These are phyloP conservation scores for Drosophila ochracea DNA, from an alignment of 2,888 invertebrate genomes.

Conservation along the genomic window DNA sequence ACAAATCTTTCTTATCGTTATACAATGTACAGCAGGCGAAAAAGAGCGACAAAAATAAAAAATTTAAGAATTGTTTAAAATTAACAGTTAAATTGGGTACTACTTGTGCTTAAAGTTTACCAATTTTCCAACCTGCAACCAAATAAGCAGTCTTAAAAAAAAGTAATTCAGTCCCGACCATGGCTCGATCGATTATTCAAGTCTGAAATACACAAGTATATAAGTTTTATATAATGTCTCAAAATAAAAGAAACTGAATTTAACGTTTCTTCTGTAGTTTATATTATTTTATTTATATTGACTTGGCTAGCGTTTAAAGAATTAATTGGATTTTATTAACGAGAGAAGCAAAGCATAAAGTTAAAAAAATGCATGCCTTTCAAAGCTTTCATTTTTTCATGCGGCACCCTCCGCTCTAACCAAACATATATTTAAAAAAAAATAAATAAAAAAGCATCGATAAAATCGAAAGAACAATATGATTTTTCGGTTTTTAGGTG, in stretches of 20 bases:
- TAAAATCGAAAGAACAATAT: neutral
- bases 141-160: no score
- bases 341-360: neutral
- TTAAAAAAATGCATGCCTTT: no score
- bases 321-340: neutral
- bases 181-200: neutral
- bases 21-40: neutral
- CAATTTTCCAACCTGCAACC: no score
- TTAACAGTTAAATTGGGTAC: neutral
- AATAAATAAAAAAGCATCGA: neutral
- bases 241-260: neutral
- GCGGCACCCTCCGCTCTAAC: no score
- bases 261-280: neutral
- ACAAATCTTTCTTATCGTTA: neutral
- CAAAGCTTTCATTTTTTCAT: no score
- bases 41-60: neutral
- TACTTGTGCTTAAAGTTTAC: neutral
- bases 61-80: neutral
- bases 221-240: no score
- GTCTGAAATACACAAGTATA: neutral
- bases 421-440: no score
- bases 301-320: neutral
- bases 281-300: neutral
- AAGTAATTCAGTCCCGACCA: no score
- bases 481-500: neutral